Evolutionary conservation across 2,888 invertebrate species (phyloP), one percentile per base, ranked within the genome.

Genomic region (Andrena bucephala): DNA sequence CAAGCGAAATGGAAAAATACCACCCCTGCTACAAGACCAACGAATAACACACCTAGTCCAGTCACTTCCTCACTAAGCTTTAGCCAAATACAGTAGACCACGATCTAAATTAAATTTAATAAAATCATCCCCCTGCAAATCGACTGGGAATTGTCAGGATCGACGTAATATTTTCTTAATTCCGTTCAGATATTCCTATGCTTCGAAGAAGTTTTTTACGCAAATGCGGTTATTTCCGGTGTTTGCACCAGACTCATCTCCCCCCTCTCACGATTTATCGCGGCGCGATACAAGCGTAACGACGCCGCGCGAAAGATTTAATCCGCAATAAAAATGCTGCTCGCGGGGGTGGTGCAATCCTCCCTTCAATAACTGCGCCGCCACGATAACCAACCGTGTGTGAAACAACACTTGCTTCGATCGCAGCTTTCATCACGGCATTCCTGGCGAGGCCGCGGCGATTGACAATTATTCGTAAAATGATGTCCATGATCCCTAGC

Each of bases 301-400:
- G 59, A 60, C 59, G 29, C 29, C 42, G 60, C 2, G 27, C 20
- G 60, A 13, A 60, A 20, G 57, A 59, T 74, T 74, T 74, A 75
- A 75, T 69, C 60, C n/a, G 69, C 27, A 59, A 69, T 69, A 50
- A 69, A 75, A 60, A 67, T 20, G 50, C 16, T 5, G n/a, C 29
- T 50, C 50, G 66, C 20, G 31, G 20, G 48, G n/a, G 72, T 16
- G 20, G 8, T 33, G 31, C n/a, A 5, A 6, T 27, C n/a, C 33
- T n/a, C 33, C 16, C n/a, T 20, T 48, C 59, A 59, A 59, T 74
- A 62, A 68, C 50, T 60, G 20, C 10, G 16, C 48, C 24, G 1
- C 27, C n/a, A 48, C n/a, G 69, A 75, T 36, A 68, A 52, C 69
- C 8, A 36, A 68, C n/a, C 29, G 16, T 0, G 42, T 10, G n/a